Evolutionary conservation across 2,113 vertebrate genomes (phyloP).

Genomic region (Actenoides hombroni): DNA sequence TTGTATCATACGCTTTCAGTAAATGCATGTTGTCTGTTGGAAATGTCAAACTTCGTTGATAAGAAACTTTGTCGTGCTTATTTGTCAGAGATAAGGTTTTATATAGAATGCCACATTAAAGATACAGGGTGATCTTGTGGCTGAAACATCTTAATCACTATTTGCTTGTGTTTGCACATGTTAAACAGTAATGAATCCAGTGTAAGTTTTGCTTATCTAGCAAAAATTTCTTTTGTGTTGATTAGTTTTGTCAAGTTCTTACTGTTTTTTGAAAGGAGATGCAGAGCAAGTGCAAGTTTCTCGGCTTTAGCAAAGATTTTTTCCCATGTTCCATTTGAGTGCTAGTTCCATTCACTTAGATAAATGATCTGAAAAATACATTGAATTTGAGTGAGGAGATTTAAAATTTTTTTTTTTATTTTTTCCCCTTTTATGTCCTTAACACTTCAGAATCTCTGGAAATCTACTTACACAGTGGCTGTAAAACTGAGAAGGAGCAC

Average conservation of each 20-base stretch:
- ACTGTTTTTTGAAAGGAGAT: not conserved
- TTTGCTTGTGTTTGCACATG: not conserved
- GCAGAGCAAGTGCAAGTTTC: not conserved
- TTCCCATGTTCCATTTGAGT: not conserved
- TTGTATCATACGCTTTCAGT: not conserved
- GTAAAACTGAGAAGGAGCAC: not conserved
- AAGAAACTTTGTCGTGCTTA: not conserved
- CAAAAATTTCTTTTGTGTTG: not conserved
- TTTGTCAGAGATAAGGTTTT: not conserved
- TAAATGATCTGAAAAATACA: not conserved
- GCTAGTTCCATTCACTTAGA: not conserved
- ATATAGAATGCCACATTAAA: not conserved
- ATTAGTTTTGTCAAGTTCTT: not conserved
- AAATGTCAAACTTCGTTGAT: not conserved
- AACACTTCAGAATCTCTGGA: not conserved
- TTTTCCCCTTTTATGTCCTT: not conserved
- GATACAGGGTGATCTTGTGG: not conserved
- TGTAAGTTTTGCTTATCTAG: not conserved
- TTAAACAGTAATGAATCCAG: not conserved
- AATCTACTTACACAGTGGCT: not conserved
- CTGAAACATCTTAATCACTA: not conserved
- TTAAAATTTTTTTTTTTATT: not conserved
- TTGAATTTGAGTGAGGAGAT: not conserved
- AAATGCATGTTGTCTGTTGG: not conserved
- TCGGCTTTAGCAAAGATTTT: not conserved